Evolutionary conservation across 2,888 invertebrate genomes (phyloP).

Genomic region (Ecliptopera silaceata): DNA sequence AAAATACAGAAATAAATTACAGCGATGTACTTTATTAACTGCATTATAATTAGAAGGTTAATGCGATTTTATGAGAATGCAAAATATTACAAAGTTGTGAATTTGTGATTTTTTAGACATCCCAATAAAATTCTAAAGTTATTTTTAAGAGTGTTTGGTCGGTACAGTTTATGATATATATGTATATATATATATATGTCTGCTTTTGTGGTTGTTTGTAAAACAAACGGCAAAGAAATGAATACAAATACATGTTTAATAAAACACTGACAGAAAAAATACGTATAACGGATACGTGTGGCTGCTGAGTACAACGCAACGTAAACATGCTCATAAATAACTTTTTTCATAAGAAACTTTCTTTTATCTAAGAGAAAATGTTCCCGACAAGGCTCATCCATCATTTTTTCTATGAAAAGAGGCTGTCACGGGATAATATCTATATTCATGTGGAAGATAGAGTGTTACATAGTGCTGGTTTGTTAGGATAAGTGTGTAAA

Average conservation of each 20-base stretch:
- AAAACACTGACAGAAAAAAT: slow-evolving; percentile 6
- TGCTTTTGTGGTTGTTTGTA: slow-evolving; percentile 6
- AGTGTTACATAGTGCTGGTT: neutral
- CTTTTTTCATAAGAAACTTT: slow-evolving; percentile 12
- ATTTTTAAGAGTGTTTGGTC: too few species aligned
- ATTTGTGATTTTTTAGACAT: too few species aligned
- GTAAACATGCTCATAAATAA: slow-evolving; percentile 15
- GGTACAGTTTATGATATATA: too few species aligned
- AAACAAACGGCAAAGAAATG: slow-evolving; percentile 4
- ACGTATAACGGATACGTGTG: neutral
- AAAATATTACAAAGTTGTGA: too few species aligned
- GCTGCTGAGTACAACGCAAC: neutral
- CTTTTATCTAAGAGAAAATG: slow-evolving; percentile 5
- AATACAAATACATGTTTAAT: slow-evolving; percentile 1
- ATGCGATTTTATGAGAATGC: too few species aligned
- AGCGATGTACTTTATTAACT: neutral
- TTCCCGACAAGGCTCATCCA: slow-evolving; percentile 8
- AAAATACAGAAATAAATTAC: slow-evolving; percentile 4
- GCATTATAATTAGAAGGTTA: slow-evolving; percentile 2
- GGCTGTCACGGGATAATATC: neutral
- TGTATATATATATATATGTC: too few species aligned
- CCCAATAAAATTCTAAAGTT: too few species aligned
- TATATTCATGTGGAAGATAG: neutral
- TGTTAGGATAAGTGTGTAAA: slow-evolving; percentile 12
- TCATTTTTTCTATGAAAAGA: slow-evolving; percentile 8